Evolutionary conservation across 2,888 invertebrate genomes (phyloP), one percentile per base, ranked within the genome.

Genomic region (Cataglyphis cursor): DNA sequence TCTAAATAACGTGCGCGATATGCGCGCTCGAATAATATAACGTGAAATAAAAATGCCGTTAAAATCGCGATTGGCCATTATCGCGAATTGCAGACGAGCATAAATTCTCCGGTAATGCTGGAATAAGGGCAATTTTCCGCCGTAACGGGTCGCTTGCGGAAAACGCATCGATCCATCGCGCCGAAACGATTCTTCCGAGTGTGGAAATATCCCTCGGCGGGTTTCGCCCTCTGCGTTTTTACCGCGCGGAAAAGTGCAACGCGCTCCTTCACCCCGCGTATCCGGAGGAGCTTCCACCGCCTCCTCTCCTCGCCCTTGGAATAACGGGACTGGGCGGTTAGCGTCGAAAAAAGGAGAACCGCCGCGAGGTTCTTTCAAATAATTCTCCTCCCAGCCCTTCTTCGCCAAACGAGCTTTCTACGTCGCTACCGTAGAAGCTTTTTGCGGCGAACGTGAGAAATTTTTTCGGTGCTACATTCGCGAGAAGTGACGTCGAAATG

Each of bases 291-390:
- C 72, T 76, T 82, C 83, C 83, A 51, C 66, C 41, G 54, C 82
- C 18, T 8, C 65, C 65, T 66, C 66, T 68, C 38, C 72, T 64
- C 66, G 83, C 64, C 83, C 85, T 81, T 78, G 73, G 81, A 83
- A 61, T 83, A 81, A 81, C 83, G 86, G 28, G 28, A 81, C 73
- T 80, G 75, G 75, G 73, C 59, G 85, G 82, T 83, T 85, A 85
- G 72, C 61, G 64, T 54, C 82, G 82, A 86, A 87, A 85, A 80
- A 87, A 82, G 78, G 84, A 87, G 81, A 75, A 80, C 51, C 61
- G 66, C 73, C 78, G 74, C 62, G 44, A 78, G 73, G 82, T 82
- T 87, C 85, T 87, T 84, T 85, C 85, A 84, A 85, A 87, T 85
- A 80, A 84, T 86, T 87, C 81, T 88, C 65, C 59, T 73, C 81